A percentile compares a stretch with the other conserved stretches of the same genome.
Evolutionary conservation across 2,888 invertebrate genomes (phyloP).

Genomic region (Bellardia pandia): DNA sequence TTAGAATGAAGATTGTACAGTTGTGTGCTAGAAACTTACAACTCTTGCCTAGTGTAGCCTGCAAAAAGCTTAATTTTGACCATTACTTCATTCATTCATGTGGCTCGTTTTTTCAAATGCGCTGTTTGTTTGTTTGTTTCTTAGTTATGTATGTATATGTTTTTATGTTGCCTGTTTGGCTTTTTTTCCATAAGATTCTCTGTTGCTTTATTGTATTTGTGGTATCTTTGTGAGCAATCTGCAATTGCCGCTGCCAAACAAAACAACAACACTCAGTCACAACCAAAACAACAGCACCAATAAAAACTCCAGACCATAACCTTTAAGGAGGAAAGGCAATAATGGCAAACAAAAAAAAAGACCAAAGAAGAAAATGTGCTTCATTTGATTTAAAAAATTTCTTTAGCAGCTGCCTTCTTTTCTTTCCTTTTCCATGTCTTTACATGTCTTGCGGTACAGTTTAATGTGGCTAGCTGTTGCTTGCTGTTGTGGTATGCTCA

Average conservation of each 20-base stretch:
- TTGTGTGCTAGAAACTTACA: too few species aligned
- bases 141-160: background rate
- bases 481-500: background rate
- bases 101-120: constrained; percentile 52
- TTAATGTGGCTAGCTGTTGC: constrained; percentile 57
- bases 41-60: background rate
- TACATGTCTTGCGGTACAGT: constrained; percentile 61
- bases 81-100: constrained; percentile 13
- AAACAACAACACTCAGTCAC: constrained; percentile 45
- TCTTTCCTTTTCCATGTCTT: constrained; percentile 10
- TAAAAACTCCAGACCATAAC: constrained; percentile 65
- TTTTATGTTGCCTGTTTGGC: constrained; percentile 43
- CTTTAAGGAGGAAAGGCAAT: constrained; percentile 66
- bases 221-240: constrained; percentile 69
- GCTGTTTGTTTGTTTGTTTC: constrained; percentile 34
- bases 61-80: constrained; percentile 15
- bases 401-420: constrained; percentile 66
- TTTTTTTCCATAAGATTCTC: constrained; percentile 43
- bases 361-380: constrained; percentile 55
- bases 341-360: constrained; percentile 10
- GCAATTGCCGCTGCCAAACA: constrained; percentile 58
- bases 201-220: constrained; percentile 33
- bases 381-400: constrained; percentile 65
- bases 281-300: constrained; percentile 35
- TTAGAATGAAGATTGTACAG: too few species aligned